phyloP scores from a whole-genome alignment of 2,113 vertebrate species.

The Felis catus region DNA sequence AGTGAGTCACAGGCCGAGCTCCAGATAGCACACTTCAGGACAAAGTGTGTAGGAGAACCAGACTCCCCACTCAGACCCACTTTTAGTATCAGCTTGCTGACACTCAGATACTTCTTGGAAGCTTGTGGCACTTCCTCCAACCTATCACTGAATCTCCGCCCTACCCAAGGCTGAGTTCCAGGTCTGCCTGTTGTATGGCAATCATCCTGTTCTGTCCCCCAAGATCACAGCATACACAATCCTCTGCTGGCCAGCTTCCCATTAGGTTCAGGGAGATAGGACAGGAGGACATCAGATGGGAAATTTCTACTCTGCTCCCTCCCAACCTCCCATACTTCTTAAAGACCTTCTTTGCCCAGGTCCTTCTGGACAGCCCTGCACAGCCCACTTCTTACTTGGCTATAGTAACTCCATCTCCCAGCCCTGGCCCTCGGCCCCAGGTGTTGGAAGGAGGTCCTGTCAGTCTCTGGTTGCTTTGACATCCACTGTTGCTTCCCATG shows the following conservation, averaged over 20 bases:
- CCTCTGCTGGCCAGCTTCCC: not conserved
- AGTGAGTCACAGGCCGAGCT: not conserved
- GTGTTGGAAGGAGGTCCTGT: not conserved
- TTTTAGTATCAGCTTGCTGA: not conserved
- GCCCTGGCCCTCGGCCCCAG: not conserved
- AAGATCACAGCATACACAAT: not conserved
- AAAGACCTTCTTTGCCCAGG: not conserved
- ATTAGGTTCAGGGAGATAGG: not conserved
- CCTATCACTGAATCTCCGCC: not conserved
- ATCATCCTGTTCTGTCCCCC: not conserved
- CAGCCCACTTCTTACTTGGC: not conserved
- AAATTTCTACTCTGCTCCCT: not conserved
- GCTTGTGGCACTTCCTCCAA: not conserved
- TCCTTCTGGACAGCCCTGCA: not conserved
- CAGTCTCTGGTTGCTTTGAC: not conserved
- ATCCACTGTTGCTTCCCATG: not conserved
- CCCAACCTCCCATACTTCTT: not conserved
- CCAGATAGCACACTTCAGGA: not conserved
- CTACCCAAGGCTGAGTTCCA: not conserved
- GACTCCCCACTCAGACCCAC: not conserved
- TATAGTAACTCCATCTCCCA: not conserved
- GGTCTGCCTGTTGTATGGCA: not conserved
- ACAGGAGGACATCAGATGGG: not conserved
- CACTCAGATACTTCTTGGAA: conserved; percentile 27
- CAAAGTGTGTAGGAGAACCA: not conserved